Percentiles rank a stretch among this genome's conserved stretches.
These are phyloP conservation scores for Hydrozoanthus gracilis DNA, from an alignment of 92 coral and sea anemone species.

Conservation along the genomic window DNA sequence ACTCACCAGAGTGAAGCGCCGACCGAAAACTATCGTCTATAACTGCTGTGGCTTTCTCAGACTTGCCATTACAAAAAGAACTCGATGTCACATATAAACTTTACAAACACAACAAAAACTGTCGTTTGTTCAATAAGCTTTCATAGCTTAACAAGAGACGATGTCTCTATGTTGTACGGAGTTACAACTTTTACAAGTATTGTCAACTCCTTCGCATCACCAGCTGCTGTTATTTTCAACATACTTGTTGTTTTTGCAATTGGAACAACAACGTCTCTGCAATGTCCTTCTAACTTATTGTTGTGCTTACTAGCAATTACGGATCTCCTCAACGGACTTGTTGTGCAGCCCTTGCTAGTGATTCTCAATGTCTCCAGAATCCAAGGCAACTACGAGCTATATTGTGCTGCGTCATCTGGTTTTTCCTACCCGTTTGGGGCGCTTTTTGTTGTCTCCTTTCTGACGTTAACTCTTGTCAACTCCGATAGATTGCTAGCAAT, in stretches of 20 bases:
- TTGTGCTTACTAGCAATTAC: constrained; percentile 22
- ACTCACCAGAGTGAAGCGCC: too few species aligned
- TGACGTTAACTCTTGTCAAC: constrained; percentile 29
- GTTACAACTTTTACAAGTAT: constrained; percentile 26
- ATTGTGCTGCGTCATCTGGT: constrained; percentile 10
- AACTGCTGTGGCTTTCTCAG: too few species aligned
- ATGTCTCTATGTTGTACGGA: background rate
- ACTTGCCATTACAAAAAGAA: background rate
- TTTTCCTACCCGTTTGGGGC: constrained; percentile 39
- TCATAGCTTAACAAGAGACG: constrained; percentile 13
- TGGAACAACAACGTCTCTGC: background rate
- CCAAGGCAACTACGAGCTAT: constrained; percentile 9
- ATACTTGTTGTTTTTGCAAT: constrained; percentile 18
- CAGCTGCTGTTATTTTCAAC: constrained; percentile 6
- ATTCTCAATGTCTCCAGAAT: constrained; percentile 37
- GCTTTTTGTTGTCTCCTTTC: constrained; percentile 11
- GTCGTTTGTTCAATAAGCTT: constrained; percentile 15
- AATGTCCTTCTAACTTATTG: constrained; percentile 26
- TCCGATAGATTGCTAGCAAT: constrained; percentile 19
- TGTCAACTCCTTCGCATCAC: constrained; percentile 22
- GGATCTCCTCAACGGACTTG: constrained; percentile 30
- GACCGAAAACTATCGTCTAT: too few species aligned
- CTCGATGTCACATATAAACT: background rate
- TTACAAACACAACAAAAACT: background rate
- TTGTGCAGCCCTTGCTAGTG: constrained; percentile 32